phyloP scores from a whole-genome alignment of 2,888 invertebrate species.

The Gymnosoma rotundatum region DNA sequence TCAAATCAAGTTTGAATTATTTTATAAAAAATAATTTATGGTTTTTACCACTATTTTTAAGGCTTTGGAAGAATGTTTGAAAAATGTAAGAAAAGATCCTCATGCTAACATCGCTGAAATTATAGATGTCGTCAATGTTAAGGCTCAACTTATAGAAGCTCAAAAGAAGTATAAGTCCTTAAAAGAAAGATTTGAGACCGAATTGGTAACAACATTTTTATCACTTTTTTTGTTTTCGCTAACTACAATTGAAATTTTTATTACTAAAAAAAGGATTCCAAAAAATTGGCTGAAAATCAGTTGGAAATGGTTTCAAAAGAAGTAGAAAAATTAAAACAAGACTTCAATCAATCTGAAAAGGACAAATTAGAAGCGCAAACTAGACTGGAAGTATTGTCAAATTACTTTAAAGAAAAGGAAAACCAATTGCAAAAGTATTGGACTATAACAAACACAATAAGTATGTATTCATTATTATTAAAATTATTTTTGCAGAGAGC shows the following conservation, averaged over 20 bases:
- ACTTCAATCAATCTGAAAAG: conserved; percentile 86
- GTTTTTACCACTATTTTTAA: conserved; percentile 51
- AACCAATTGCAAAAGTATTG: conserved; percentile 91
- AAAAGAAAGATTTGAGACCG: conserved; percentile 82
- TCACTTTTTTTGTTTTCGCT: neutral
- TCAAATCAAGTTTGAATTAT: neutral
- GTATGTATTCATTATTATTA: conserved; percentile 56
- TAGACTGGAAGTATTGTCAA: conserved; percentile 91
- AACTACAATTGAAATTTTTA: neutral
- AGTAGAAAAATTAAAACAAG: conserved; percentile 83
- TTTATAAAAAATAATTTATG: neutral
- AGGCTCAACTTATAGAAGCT: conserved; percentile 84
- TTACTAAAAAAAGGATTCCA: conserved; percentile 78
- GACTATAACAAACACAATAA: neutral
- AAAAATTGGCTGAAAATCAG: conserved; percentile 82
- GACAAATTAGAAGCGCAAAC: conserved; percentile 90
- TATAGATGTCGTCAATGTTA: conserved; percentile 84
- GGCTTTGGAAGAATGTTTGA: conserved; percentile 83
- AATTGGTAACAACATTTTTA: conserved; percentile 75
- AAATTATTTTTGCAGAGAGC: conserved; percentile 84
- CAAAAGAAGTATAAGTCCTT: conserved; percentile 83
- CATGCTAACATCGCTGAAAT: conserved; percentile 83
- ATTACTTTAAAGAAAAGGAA: conserved; percentile 95
- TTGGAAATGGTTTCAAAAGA: conserved; percentile 83
- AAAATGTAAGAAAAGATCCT: conserved; percentile 81